Evolutionary conservation across 2,888 invertebrate species (phyloP).

Genomic region (Macrophya alboannulata): DNA sequence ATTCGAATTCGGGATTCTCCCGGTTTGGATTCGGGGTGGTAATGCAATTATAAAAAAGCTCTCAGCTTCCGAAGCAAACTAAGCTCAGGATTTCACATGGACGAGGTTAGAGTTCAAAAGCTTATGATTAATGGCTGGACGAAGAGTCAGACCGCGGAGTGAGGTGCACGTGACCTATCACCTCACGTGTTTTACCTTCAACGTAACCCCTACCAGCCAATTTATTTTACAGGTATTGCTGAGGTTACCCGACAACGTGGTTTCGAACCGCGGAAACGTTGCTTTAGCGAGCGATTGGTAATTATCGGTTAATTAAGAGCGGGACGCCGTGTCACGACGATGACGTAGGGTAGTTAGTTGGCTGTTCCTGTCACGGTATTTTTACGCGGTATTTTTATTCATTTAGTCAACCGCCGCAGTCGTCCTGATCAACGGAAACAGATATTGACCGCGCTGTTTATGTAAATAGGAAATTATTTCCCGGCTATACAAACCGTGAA

Average conservation of each 20-base stretch:
- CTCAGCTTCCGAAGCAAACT: neutral
- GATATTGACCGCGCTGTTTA: neutral
- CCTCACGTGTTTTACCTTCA: slow-evolving; percentile 34
- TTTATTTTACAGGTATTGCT: slow-evolving; percentile 2
- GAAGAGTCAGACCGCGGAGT: slow-evolving; percentile 5
- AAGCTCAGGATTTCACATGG: slow-evolving; percentile 15
- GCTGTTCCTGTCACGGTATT: neutral
- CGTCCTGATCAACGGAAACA: neutral
- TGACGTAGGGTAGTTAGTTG: neutral
- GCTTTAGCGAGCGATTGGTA: slow-evolving; percentile 21
- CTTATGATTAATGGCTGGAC: neutral
- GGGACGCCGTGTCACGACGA: neutral
- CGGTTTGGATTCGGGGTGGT: neutral
- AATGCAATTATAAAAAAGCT: slow-evolving; percentile 53
- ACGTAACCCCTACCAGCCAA: slow-evolving; percentile 6
- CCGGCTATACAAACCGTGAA: neutral
- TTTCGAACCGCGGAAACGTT: slow-evolving; percentile 23
- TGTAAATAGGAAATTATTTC: neutral
- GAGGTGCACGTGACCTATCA: slow-evolving; percentile 1
- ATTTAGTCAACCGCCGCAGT: neutral
- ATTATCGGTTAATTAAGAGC: slow-evolving; percentile 43
- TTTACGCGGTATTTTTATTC: neutral
- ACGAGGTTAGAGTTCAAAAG: slow-evolving; percentile 28
- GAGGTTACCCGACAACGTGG: neutral
- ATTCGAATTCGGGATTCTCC: slow-evolving; percentile 22